phyloP scores from a whole-genome alignment of 2,113 vertebrate genomes.

The Rana temporaria region DNA sequence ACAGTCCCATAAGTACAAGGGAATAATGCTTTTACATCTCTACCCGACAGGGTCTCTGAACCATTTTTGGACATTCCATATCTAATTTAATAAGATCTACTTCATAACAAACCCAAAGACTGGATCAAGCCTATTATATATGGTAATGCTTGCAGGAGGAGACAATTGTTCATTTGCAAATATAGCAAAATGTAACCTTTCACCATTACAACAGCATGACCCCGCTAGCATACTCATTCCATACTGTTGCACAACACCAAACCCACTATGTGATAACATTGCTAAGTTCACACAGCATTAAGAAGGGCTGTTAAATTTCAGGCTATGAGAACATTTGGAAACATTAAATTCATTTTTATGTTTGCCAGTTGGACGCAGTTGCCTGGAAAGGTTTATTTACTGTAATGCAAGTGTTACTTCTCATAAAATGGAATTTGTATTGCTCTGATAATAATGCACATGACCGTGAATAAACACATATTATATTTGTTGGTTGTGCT shows the following conservation, averaged over 20 bases:
- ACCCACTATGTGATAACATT: constrained; percentile 1
- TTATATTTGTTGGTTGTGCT: neutral
- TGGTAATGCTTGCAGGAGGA: no score
- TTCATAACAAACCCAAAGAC: no score
- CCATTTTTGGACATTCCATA: no score
- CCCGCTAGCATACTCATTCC: no score
- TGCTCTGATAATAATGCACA: neutral
- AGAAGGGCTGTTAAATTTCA: neutral
- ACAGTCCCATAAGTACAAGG: no score
- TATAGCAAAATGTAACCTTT: no score
- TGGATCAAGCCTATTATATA: no score
- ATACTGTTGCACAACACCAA: neutral
- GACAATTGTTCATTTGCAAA: no score
- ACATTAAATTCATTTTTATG: constrained; percentile 13
- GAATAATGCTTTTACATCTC: no score
- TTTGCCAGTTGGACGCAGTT: constrained; percentile 16
- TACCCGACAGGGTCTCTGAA: no score
- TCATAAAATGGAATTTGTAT: neutral
- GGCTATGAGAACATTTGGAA: neutral
- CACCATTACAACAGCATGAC: no score
- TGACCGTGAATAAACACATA: neutral
- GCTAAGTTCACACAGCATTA: neutral
- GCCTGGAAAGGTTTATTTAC: neutral
- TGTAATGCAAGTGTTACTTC: neutral
- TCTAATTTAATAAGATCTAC: no score